Percentiles rank a stretch among this genome's conserved stretches.
Evolutionary conservation across 2,113 vertebrate genomes (phyloP).

Genomic region (Gracilinanus agilis): DNA sequence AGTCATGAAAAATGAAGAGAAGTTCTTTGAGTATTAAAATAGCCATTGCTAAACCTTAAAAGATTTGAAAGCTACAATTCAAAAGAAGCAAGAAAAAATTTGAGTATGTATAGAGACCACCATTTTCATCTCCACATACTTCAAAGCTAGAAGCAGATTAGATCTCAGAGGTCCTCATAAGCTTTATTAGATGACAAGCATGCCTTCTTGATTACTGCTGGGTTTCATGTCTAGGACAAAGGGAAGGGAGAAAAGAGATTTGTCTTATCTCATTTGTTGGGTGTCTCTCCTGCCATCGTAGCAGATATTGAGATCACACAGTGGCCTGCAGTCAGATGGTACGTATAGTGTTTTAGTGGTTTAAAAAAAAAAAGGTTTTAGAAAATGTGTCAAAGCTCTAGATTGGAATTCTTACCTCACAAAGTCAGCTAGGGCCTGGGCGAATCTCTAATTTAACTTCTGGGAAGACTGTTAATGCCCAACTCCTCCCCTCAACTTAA

Average conservation of each 20-base stretch:
- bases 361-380: not conserved
- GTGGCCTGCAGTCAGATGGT: not conserved
- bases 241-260: not conserved
- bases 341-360: not conserved
- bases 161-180: not conserved
- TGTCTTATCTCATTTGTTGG: rapidly evolving
- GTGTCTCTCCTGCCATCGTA: not conserved
- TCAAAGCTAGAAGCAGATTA: not conserved
- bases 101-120: not conserved
- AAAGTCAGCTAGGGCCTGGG: not conserved
- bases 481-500: not conserved
- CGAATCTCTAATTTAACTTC: not conserved
- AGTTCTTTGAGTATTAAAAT: not conserved
- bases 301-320: not conserved
- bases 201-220: not conserved
- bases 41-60: not conserved
- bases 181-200: too few relatives aligned
- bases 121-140: not conserved
- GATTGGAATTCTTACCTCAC: not conserved
- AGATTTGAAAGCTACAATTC: too few relatives aligned
- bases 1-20: not conserved
- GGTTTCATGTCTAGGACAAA: not conserved
- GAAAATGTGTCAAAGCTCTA: not conserved
- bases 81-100: not conserved
- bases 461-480: not conserved